Percentiles rank a stretch among this genome's conserved stretches.
Evolutionary conservation across 2,888 invertebrate species (phyloP).

Genomic region (Sepioteuthis lessoniana): DNA sequence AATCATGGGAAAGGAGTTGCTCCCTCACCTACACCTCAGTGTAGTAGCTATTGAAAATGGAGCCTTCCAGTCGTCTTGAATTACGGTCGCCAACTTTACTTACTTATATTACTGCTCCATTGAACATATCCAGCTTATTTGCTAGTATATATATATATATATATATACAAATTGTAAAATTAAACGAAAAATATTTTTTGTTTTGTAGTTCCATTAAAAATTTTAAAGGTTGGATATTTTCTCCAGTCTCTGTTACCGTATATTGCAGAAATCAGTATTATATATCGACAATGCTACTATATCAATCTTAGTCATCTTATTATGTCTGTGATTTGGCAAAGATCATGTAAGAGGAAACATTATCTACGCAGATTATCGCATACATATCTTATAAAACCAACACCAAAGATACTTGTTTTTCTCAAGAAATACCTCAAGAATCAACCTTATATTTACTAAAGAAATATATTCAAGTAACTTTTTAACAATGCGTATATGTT

Average conservation of each 20-base stretch:
- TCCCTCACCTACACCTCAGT: too few species aligned
- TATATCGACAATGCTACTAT: not conserved
- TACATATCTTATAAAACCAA: conserved; percentile 1
- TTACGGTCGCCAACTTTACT: too few species aligned
- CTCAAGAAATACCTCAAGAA: not conserved
- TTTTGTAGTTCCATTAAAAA: too few species aligned
- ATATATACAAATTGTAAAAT: too few species aligned
- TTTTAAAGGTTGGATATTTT: not conserved
- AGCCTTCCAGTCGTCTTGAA: too few species aligned
- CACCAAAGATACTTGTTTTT: conserved; percentile 1
- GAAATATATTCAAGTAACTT: not conserved
- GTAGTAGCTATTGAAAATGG: too few species aligned
- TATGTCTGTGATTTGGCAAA: conserved; percentile 4
- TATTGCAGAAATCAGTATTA: not conserved
- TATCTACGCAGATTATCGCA: not conserved
- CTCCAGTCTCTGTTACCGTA: not conserved
- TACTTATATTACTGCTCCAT: too few species aligned
- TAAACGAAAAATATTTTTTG: too few species aligned
- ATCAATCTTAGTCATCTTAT: not conserved
- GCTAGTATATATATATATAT: too few species aligned
- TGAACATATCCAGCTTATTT: too few species aligned
- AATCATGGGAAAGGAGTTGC: too few species aligned
- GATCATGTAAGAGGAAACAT: not conserved
- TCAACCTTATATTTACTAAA: not conserved
- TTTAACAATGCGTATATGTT: conserved; percentile 25